phyloP scores from a whole-genome alignment of 1,140 invertebrate genomes.

The Kradibia gibbosae region DNA sequence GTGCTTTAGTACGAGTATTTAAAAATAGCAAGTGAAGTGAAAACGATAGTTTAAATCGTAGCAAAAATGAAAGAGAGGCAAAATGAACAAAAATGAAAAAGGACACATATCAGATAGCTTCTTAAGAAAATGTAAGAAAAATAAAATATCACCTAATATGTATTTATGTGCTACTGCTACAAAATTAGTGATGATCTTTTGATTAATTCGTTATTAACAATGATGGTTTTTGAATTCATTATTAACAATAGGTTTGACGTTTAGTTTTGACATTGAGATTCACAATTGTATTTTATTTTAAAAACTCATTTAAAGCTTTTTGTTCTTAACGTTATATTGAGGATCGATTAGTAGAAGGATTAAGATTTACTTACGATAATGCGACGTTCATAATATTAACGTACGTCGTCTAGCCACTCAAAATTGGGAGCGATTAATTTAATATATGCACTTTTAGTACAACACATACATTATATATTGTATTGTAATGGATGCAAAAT shows the following conservation, averaged over 20 bases:
- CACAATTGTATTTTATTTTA: constrained; percentile 41
- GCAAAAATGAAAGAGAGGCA: not conserved
- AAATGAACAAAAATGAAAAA: not conserved
- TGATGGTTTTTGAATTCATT: no score
- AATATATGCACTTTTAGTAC: not conserved
- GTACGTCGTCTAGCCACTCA: not conserved
- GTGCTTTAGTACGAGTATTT: constrained; percentile 39
- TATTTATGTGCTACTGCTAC: constrained; percentile 43
- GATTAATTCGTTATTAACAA: constrained; percentile 44
- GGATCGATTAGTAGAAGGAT: constrained; percentile 40
- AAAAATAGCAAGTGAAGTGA: not conserved
- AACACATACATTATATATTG: constrained; percentile 6
- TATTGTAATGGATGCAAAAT: not conserved
- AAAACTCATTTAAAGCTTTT: constrained; percentile 44
- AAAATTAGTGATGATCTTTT: constrained; percentile 40
- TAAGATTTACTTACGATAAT: constrained; percentile 28
- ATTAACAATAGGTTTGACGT: constrained; percentile 41
- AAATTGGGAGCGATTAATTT: constrained; percentile 4
- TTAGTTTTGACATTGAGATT: constrained; percentile 48
- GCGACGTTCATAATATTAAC: not conserved
- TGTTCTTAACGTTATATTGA: constrained; percentile 18
- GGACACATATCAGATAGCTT: constrained; percentile 4
- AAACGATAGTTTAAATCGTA: constrained; percentile 1
- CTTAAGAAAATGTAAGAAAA: constrained; percentile 34
- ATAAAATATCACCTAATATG: constrained; percentile 37